Evolutionary conservation across 1,140 invertebrate genomes (phyloP).

Genomic region (Formica selysi): DNA sequence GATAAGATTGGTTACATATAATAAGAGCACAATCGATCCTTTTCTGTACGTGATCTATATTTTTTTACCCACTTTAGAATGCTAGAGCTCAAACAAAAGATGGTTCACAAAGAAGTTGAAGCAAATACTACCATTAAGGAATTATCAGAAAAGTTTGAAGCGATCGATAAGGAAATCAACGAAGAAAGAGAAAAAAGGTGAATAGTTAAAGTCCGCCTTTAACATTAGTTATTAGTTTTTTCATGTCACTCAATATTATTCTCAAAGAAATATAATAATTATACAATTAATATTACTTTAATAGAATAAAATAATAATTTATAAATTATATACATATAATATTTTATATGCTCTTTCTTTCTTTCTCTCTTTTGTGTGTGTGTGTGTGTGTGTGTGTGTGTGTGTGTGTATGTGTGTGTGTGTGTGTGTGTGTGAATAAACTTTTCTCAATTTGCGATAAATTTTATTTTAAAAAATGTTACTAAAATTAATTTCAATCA

Average conservation of each 20-base stretch:
- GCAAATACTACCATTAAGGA: conserved; percentile 61
- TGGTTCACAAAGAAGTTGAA: conserved; percentile 70
- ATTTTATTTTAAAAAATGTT: not conserved
- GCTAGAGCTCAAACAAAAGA: conserved; percentile 71
- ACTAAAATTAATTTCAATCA: not conserved
- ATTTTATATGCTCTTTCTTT: not conserved
- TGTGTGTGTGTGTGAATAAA: not conserved
- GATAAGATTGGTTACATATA: not conserved
- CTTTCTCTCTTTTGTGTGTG: not conserved
- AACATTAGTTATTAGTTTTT: not conserved
- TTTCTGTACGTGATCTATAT: not conserved
- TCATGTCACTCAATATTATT: not conserved
- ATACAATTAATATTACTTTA: conserved; percentile 5
- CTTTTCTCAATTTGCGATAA: not conserved
- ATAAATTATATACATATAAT: not conserved
- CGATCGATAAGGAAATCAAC: conserved; percentile 33
- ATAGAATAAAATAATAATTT: not conserved
- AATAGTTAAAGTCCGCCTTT: not conserved
- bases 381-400: too few relatives aligned
- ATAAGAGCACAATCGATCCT: not conserved
- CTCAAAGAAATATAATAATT: not conserved
- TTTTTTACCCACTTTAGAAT: conserved; percentile 63
- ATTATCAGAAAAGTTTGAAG: conserved; percentile 65
- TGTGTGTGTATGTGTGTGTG: not conserved
- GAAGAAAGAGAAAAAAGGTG: conserved; percentile 68